A percentile compares a stretch with the other conserved stretches of the same genome.
Evolutionary conservation across 2,888 invertebrate species (phyloP).

Genomic region (Drosophila tripunctata): DNA sequence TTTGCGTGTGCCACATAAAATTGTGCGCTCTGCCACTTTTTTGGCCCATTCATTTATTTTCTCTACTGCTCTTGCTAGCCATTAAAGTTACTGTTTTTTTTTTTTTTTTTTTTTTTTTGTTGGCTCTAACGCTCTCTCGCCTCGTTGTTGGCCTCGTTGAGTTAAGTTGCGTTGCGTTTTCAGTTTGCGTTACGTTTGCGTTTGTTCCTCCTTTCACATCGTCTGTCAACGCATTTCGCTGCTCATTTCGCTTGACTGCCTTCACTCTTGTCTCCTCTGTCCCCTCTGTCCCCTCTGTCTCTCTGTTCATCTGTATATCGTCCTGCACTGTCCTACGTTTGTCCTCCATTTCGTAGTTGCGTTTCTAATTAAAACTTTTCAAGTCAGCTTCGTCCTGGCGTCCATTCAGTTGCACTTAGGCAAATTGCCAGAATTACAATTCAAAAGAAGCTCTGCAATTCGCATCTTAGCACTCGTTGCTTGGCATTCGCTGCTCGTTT

Average conservation of each 20-base stretch:
- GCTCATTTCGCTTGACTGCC: conserved; percentile 75
- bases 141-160: conserved; percentile 31
- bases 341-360: conserved; percentile 62
- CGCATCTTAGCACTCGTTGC: not conserved
- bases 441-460: conserved; percentile 6
- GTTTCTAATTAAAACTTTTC: conserved; percentile 77
- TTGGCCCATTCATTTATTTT: conserved; percentile 28
- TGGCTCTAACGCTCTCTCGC: conserved; percentile 36
- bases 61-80: conserved; percentile 29
- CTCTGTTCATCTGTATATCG: not conserved
- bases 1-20: conserved; percentile 59
- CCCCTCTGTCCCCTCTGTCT: not conserved
- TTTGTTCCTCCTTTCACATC: conserved; percentile 42
- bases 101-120: conserved; percentile 45
- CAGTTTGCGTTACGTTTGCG: conserved; percentile 1
- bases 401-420: conserved; percentile 66
- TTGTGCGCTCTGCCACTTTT: conserved; percentile 40
- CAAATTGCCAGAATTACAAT: conserved; percentile 68
- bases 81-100: conserved; percentile 59
- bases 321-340: not conserved
- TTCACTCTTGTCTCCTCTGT: conserved; percentile 6
- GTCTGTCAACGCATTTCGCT: conserved; percentile 75
- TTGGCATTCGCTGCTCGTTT: not conserved
- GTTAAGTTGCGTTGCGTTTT: conserved; percentile 5
- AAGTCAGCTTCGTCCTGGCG: conserved; percentile 43